These are phyloP conservation scores for Chlamydotis undulata DNA, from an alignment of 2,113 vertebrate species.

Conservation along the genomic window DNA sequence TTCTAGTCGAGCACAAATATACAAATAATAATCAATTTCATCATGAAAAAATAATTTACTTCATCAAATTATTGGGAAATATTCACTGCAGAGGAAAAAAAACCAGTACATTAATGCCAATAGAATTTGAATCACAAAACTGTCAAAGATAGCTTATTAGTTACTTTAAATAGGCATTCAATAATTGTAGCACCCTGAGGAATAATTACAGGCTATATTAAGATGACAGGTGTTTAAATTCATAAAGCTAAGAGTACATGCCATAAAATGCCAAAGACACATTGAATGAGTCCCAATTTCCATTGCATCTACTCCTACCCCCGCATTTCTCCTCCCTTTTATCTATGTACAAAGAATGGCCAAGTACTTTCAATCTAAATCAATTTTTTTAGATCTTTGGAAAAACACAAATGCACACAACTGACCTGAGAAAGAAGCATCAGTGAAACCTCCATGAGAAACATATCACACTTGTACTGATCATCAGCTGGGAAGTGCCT, in stretches of 20 bases:
- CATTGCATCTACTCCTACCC: neutral
- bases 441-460: neutral
- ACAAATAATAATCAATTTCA: neutral
- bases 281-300: neutral
- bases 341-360: neutral
- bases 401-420: neutral
- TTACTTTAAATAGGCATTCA: constrained; percentile 51
- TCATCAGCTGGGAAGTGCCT: neutral
- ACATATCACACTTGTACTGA: neutral
- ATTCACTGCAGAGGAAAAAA: neutral
- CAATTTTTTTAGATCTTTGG: neutral
- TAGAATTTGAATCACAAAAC: constrained; percentile 23
- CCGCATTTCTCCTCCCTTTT: neutral
- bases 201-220: constrained; percentile 61
- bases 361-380: neutral
- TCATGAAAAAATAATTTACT: neutral
- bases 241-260: neutral
- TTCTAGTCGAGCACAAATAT: constrained; percentile 19
- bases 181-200: constrained; percentile 34
- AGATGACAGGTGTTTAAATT: constrained; percentile 35
- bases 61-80: neutral
- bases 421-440: neutral
- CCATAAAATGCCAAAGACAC: neutral
- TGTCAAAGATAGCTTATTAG: constrained; percentile 33
- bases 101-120: neutral